phyloP scores from a whole-genome alignment of 1,140 invertebrate genomes.

The Orussus abietinus region DNA sequence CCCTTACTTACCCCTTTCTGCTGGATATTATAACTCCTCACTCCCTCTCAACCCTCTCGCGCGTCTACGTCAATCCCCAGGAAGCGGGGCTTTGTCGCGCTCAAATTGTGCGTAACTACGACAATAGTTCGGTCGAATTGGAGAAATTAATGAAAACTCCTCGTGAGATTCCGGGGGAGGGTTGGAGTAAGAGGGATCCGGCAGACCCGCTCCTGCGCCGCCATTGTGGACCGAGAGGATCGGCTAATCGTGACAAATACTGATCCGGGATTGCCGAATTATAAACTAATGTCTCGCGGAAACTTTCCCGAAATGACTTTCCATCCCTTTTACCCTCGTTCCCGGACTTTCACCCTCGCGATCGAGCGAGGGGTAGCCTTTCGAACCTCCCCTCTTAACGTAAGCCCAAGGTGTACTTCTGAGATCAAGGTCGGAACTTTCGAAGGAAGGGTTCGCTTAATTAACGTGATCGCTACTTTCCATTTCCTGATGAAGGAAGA shows the following conservation, averaged over 20 bases:
- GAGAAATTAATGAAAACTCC: conserved; percentile 50
- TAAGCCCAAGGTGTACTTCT: no score
- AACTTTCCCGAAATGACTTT: conserved; percentile 35
- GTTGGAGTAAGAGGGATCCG: conserved; percentile 26
- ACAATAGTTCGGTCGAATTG: conserved; percentile 45
- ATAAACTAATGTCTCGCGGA: conserved; percentile 50
- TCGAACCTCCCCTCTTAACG: conserved; percentile 4
- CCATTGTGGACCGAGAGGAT: conserved; percentile 22
- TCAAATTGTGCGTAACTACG: conserved; percentile 47
- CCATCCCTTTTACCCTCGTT: conserved; percentile 10
- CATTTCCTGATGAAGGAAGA: no score
- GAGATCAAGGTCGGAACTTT: no score
- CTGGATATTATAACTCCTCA: conserved; percentile 21
- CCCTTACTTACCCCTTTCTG: conserved; percentile 5
- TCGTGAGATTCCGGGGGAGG: conserved; percentile 25
- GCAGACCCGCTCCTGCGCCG: conserved; percentile 19
- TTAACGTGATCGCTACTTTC: no score
- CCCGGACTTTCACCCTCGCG: conserved; percentile 16
- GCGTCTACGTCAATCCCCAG: conserved; percentile 27
- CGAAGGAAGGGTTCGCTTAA: no score
- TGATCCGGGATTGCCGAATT: conserved; percentile 52
- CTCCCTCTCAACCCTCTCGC: conserved; percentile 11
- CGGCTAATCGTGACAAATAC: conserved; percentile 54
- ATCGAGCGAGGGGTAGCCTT: no score
- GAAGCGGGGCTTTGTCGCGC: conserved; percentile 35